Conservation (phyloP, 2,113 vertebrate genomes). For the Saccopteryx bilineata region DNA sequence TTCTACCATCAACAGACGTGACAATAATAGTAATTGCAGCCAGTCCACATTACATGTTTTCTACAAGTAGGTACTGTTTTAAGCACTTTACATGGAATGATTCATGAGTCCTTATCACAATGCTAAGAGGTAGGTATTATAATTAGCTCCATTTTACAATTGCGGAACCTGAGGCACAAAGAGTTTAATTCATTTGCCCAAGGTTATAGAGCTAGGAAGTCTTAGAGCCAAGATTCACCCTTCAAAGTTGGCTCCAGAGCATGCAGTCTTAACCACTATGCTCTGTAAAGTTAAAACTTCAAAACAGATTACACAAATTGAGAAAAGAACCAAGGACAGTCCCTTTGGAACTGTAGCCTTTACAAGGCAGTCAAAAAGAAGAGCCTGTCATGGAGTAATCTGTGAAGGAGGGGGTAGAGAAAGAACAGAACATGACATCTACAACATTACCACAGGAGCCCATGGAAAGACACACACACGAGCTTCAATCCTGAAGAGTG, state of each 20-base stretch:
- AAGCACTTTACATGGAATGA: neutral
- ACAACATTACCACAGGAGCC: neutral
- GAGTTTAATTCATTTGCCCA: slow-evolving; percentile 25
- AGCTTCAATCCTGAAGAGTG: neutral
- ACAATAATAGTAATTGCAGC: neutral
- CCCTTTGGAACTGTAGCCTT: neutral
- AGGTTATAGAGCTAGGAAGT: neutral
- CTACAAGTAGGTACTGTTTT: neutral
- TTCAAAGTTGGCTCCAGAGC: slow-evolving; percentile 3
- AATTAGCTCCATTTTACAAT: slow-evolving; percentile 8
- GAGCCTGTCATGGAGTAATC: neutral
- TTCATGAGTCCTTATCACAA: slow-evolving; percentile 39
- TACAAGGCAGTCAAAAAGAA: slow-evolving; percentile 16
- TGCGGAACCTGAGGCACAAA: slow-evolving; percentile 21
- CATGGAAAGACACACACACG: neutral
- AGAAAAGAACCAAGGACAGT: slow-evolving; percentile 34
- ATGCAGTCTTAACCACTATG: neutral
- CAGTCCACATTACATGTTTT: neutral
- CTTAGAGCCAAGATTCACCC: neutral
- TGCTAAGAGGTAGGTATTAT: neutral
- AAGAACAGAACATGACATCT: neutral
- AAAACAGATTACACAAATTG: neutral
- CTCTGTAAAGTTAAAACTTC: neutral
- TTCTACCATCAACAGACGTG: neutral
- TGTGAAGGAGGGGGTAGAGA: neutral